phyloP scores from a whole-genome alignment of 2,113 vertebrate genomes.

The Ceratotherium simum region DNA sequence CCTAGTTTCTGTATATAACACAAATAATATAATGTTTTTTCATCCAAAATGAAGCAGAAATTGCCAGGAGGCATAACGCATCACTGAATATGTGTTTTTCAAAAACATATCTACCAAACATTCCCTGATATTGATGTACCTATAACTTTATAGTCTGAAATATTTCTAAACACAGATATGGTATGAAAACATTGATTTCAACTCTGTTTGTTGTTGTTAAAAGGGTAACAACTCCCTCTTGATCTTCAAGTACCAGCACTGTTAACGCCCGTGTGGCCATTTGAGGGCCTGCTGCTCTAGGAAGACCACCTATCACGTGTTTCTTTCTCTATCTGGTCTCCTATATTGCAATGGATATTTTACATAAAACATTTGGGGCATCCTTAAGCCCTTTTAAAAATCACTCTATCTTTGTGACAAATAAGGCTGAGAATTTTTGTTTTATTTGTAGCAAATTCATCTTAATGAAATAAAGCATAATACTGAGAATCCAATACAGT shows the following conservation, averaged over 20 bases:
- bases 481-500: background rate
- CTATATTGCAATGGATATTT: background rate
- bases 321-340: background rate
- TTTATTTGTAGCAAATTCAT: background rate
- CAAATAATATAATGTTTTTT: background rate
- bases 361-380: background rate
- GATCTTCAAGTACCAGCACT: background rate
- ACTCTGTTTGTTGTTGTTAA: background rate
- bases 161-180: constrained; percentile 29
- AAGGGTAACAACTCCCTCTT: background rate
- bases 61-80: background rate
- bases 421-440: background rate
- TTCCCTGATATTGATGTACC: background rate
- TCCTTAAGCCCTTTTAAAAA: constrained; percentile 5
- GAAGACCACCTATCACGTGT: background rate
- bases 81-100: background rate
- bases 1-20: background rate
- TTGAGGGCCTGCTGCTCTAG: background rate
- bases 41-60: background rate
- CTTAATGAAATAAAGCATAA: constrained; percentile 26
- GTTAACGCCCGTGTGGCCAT: background rate
- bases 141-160: background rate
- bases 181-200: background rate
- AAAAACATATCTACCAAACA: background rate
- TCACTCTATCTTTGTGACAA: background rate